Conservation (phyloP, 2,113 vertebrate genomes). For the Hippocampus zosterae region DNA sequence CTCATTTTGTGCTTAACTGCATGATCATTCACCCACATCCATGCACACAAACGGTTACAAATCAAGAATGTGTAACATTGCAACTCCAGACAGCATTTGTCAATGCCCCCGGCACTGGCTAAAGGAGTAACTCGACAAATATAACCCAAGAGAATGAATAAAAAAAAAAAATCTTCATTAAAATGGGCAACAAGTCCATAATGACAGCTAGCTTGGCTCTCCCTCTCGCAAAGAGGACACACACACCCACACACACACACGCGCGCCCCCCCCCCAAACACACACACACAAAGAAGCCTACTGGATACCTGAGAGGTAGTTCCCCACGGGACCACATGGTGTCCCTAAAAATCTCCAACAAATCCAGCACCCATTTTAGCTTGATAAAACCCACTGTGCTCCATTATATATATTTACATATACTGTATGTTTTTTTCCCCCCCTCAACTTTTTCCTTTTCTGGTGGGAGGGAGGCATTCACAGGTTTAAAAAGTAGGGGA, state of each 20-base stretch:
- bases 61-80: slow-evolving; percentile 67
- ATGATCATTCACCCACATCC: not conserved
- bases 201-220: slow-evolving; percentile 60
- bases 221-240: slow-evolving; percentile 23
- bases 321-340: slow-evolving; percentile 48
- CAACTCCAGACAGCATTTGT: slow-evolving; percentile 62
- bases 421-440: not conserved
- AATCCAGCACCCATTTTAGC: slow-evolving; percentile 42
- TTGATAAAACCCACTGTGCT: slow-evolving; percentile 34
- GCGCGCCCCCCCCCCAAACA: too few relatives aligned
- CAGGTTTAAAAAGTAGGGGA: slow-evolving; percentile 50
- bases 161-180: slow-evolving; percentile 18
- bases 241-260: slow-evolving; percentile 11
- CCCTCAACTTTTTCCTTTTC: not conserved
- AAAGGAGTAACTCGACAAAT: slow-evolving; percentile 59
- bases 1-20: not conserved
- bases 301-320: slow-evolving; percentile 74
- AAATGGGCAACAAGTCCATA: slow-evolving; percentile 54
- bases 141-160: slow-evolving; percentile 29
- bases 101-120: slow-evolving; percentile 60
- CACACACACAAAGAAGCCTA: slow-evolving; percentile 54
- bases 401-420: not conserved
- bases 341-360: slow-evolving; percentile 56
- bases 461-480: slow-evolving; percentile 42
- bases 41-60: slow-evolving; percentile 35